phyloP scores from a whole-genome alignment of 2,113 vertebrate species.

The Triplophysa dalaica region DNA sequence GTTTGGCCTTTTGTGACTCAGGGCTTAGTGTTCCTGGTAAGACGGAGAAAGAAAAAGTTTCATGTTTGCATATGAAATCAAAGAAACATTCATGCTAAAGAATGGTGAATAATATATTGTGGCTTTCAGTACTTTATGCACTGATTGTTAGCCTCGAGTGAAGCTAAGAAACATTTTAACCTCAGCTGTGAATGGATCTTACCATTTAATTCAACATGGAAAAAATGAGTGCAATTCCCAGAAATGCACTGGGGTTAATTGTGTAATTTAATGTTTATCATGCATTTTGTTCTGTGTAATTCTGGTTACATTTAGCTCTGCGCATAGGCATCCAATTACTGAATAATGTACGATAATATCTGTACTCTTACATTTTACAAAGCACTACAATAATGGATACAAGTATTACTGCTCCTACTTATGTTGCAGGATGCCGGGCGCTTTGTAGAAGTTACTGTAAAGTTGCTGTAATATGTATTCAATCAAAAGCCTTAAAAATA shows the following conservation, averaged over 20 bases:
- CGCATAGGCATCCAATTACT: background rate
- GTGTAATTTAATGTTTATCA: background rate
- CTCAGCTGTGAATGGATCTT: constrained; percentile 6
- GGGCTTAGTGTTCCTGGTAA: constrained; percentile 79
- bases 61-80: constrained; percentile 52
- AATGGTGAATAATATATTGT: constrained; percentile 2
- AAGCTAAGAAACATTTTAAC: background rate
- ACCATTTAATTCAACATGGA: background rate
- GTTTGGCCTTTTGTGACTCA: constrained; percentile 91
- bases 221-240: constrained; percentile 1
- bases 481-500: background rate
- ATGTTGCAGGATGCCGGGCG: background rate
- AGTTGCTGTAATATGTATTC: background rate
- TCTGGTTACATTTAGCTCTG: background rate
- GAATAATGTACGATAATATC: background rate
- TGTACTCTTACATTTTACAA: background rate
- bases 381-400: background rate
- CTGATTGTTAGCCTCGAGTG: constrained; percentile 10
- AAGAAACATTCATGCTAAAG: background rate
- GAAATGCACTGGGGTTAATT: background rate
- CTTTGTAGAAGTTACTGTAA: background rate
- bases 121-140: background rate
- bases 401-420: background rate
- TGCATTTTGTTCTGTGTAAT: background rate
- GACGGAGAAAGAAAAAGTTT: constrained; percentile 71